Conservation (phyloP, 2,797 vertebrate species). For the Echeneis naucrates region DNA sequence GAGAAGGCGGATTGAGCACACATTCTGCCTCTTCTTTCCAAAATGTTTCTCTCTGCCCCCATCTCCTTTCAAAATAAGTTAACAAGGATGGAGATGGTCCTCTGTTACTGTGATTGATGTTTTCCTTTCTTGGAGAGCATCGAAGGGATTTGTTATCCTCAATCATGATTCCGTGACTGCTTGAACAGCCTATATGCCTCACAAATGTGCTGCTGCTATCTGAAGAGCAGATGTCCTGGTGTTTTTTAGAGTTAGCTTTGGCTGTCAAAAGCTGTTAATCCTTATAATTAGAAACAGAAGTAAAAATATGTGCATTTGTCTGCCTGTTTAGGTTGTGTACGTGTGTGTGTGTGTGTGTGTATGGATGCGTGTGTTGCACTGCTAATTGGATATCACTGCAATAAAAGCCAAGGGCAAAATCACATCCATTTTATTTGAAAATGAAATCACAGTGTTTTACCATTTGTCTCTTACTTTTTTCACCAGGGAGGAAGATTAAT, state of each 20-base stretch:
- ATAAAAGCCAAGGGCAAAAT: slow-evolving; percentile 25
- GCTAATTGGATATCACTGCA: slow-evolving; percentile 38
- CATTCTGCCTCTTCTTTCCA: slow-evolving; percentile 19
- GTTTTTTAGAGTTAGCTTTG: slow-evolving; percentile 53
- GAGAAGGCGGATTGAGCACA: slow-evolving; percentile 45
- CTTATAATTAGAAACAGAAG: slow-evolving; percentile 58
- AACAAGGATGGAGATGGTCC: slow-evolving; percentile 67
- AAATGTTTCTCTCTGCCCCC: slow-evolving; percentile 42
- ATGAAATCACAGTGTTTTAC: not conserved
- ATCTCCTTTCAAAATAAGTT: slow-evolving; percentile 63
- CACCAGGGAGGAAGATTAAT: slow-evolving; percentile 6
- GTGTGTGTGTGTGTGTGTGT: not conserved
- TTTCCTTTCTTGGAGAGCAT: slow-evolving; percentile 53
- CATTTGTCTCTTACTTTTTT: not conserved
- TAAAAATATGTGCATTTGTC: slow-evolving; percentile 22
- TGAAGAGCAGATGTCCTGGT: slow-evolving; percentile 63
- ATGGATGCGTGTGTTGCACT: slow-evolving; percentile 7
- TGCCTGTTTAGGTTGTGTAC: slow-evolving; percentile 8
- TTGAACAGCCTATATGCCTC: slow-evolving; percentile 36
- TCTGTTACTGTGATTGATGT: slow-evolving; percentile 71
- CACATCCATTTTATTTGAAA: slow-evolving; percentile 22
- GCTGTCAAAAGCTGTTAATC: slow-evolving; percentile 68
- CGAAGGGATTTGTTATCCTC: slow-evolving; percentile 67
- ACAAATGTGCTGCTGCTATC: slow-evolving; percentile 55
- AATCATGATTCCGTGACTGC: slow-evolving; percentile 43